Conservation (phyloP, 2,888 invertebrate genomes). For the Darwinula stevensoni region DNA sequence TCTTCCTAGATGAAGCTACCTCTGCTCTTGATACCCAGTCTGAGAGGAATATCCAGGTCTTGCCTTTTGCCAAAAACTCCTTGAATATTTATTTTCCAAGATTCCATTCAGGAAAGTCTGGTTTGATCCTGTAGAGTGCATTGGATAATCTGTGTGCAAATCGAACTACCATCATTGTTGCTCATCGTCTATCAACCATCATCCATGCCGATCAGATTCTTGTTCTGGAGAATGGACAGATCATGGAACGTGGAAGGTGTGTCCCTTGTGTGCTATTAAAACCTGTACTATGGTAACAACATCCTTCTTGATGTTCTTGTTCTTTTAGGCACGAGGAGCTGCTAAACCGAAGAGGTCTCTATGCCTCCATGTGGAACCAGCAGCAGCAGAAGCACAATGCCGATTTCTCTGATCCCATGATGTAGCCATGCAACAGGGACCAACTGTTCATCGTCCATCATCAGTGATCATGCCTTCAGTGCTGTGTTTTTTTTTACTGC, state of each 20-base stretch:
- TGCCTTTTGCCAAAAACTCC: too few species aligned
- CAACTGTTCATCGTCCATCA: too few species aligned
- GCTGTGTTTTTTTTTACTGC: too few species aligned
- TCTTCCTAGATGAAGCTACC: conserved; percentile 78
- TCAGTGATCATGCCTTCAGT: too few species aligned
- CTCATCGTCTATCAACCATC: conserved; percentile 75
- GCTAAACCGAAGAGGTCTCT: conserved; percentile 34
- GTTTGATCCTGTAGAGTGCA: conserved; percentile 27
- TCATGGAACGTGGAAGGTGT: conserved; percentile 61
- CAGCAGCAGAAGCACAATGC: conserved; percentile 47
- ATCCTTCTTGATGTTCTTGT: too few species aligned
- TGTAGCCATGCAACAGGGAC: too few species aligned
- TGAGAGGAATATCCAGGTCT: conserved; percentile 58
- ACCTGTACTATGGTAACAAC: too few species aligned
- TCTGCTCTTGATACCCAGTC: conserved; percentile 86
- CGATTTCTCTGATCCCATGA: too few species aligned
- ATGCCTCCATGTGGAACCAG: conserved; percentile 76
- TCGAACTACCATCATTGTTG: conserved; percentile 73
- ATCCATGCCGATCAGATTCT: conserved; percentile 83
- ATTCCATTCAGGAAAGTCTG: too few species aligned
- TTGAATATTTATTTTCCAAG: too few species aligned
- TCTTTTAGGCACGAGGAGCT: conserved; percentile 39
- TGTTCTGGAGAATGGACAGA: conserved; percentile 65
- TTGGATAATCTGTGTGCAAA: conserved; percentile 44
- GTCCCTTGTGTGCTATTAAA: too few species aligned